A percentile compares a stretch with the other conserved stretches of the same genome.
phyloP scores from a whole-genome alignment of 2,888 invertebrate species.

The Eupithecia pulchellata region DNA sequence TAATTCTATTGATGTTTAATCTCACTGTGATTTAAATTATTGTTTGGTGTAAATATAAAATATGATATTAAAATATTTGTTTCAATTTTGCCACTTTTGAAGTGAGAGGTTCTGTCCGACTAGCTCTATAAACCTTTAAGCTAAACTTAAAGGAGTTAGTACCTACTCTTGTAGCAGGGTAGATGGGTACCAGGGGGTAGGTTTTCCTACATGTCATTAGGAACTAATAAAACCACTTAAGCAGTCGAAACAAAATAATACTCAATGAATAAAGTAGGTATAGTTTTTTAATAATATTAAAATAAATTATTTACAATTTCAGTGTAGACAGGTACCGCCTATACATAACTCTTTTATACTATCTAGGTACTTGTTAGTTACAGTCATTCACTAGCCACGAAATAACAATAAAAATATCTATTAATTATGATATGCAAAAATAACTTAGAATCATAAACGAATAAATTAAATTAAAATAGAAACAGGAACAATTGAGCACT shows the following conservation, averaged over 20 bases:
- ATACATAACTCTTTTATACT: slow-evolving; percentile 16
- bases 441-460: slow-evolving; percentile 10
- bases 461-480: slow-evolving; percentile 1
- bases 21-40: slow-evolving; percentile 78
- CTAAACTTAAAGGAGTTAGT: background rate
- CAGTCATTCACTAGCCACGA: slow-evolving; percentile 25
- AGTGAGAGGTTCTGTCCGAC: too few relatives aligned
- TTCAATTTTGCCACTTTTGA: slow-evolving; percentile 44
- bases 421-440: slow-evolving; percentile 27
- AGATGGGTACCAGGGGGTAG: background rate
- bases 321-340: background rate
- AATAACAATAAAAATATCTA: slow-evolving; percentile 29
- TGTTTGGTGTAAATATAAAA: slow-evolving; percentile 79
- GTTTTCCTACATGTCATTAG: background rate
- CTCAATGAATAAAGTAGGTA: slow-evolving; percentile 1
- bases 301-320: background rate
- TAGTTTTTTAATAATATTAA: background rate
- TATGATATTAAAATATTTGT: slow-evolving; percentile 61
- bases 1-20: slow-evolving; percentile 66
- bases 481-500: slow-evolving; percentile 29
- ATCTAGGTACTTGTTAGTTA: slow-evolving; percentile 26
- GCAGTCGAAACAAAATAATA: background rate
- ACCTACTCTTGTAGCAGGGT: background rate
- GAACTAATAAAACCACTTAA: background rate
- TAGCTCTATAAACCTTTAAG: too few relatives aligned